Percentiles rank a stretch among this genome's conserved stretches.
Evolutionary conservation across 1,140 invertebrate genomes (phyloP).

Genomic region (Medauroidea extradentata): DNA sequence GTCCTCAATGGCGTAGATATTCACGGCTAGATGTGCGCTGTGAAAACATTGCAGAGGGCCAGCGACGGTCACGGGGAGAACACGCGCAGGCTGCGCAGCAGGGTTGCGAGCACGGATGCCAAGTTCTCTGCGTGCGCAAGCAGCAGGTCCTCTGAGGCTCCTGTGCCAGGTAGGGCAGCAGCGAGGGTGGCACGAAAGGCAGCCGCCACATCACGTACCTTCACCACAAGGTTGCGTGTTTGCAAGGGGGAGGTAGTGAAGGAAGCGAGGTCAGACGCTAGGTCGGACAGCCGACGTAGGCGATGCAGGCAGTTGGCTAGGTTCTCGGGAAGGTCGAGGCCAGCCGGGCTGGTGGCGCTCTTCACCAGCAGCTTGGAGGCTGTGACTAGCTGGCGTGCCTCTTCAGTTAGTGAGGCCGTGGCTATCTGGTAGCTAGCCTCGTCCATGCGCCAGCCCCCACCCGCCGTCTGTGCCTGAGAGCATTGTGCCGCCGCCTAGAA

Average conservation of each 20-base stretch:
- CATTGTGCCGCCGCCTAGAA: conserved; percentile 65
- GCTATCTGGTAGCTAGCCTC: conserved; percentile 68
- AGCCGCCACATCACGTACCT: conserved; percentile 74
- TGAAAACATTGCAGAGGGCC: too few species aligned
- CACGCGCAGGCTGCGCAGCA: conserved; percentile 75
- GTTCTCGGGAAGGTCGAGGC: conserved; percentile 55
- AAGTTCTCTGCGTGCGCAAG: conserved; percentile 71
- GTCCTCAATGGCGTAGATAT: too few species aligned
- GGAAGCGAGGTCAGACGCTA: conserved; percentile 64
- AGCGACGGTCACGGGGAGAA: conserved; percentile 62
- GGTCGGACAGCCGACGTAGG: conserved; percentile 59
- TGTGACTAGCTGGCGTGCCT: conserved; percentile 75
- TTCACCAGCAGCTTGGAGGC: conserved; percentile 66
- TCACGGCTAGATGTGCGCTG: too few species aligned
- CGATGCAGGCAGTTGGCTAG: conserved; percentile 65
- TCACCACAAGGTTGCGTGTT: conserved; percentile 71
- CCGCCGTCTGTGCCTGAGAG: conserved; percentile 60
- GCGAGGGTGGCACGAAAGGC: conserved; percentile 63
- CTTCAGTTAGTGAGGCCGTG: conserved; percentile 70
- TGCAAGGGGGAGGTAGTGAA: conserved; percentile 71
- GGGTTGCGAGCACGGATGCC: conserved; percentile 72
- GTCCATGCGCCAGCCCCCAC: conserved; percentile 63
- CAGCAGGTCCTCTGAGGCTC: conserved; percentile 49
- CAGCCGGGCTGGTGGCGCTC: conserved; percentile 34
- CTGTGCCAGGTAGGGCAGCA: conserved; percentile 39